Conservation (phyloP, 1,140 invertebrate genomes). For the Laodelphax striatellus region DNA sequence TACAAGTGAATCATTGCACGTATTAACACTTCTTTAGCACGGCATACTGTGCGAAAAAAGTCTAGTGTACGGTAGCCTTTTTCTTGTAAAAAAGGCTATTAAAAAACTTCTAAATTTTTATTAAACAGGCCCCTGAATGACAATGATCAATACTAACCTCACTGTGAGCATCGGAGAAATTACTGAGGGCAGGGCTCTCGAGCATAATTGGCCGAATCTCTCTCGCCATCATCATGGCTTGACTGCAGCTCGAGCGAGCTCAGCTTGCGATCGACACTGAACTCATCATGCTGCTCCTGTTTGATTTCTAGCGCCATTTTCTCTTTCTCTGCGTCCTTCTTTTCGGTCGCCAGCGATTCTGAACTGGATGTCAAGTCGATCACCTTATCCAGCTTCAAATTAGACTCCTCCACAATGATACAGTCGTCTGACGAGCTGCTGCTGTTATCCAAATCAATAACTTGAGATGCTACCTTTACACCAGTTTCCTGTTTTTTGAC, state of each 20-base stretch:
- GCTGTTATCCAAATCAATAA: not conserved
- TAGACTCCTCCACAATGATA: not conserved
- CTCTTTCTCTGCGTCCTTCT: not conserved
- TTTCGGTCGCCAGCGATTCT: not conserved
- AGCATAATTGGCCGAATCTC: slow-evolving; percentile 53
- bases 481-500: not conserved
- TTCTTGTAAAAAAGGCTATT: too few species aligned
- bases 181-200: slow-evolving; percentile 47
- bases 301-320: slow-evolving; percentile 9
- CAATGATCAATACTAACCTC: slow-evolving; percentile 36
- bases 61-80: too few species aligned
- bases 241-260: slow-evolving; percentile 16
- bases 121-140: too few species aligned
- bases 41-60: too few species aligned
- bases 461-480: not conserved
- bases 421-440: not conserved
- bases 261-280: slow-evolving; percentile 13
- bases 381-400: not conserved
- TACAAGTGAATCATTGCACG: too few species aligned
- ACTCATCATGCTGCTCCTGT: slow-evolving; percentile 8
- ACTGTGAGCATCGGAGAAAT: slow-evolving; percentile 52
- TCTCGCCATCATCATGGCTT: slow-evolving; percentile 28
- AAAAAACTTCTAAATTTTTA: too few species aligned
- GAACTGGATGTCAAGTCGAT: not conserved
- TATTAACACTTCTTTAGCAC: too few species aligned